Percentiles rank a stretch among this genome's conserved stretches.
Evolutionary conservation across 2,888 invertebrate genomes (phyloP).

Genomic region (Anarsia innoxiella): DNA sequence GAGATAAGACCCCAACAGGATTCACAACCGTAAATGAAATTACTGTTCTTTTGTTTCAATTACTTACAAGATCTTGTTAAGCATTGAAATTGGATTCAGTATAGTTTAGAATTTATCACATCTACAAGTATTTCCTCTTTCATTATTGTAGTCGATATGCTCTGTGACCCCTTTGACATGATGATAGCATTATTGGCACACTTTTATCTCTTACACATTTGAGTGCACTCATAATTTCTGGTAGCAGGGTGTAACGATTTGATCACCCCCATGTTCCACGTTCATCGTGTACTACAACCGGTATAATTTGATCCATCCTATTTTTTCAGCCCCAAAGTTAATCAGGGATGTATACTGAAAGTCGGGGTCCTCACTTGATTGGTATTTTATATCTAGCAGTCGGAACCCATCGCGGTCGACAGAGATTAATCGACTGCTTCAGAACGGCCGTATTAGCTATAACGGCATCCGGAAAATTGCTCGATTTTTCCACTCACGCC

Average conservation of each 20-base stretch:
- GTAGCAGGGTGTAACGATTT: constrained; percentile 36
- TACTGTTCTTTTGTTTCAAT: too few species aligned
- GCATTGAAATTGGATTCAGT: too few species aligned
- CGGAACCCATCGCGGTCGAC: constrained; percentile 58
- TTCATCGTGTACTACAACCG: constrained; percentile 35
- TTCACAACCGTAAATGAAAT: too few species aligned
- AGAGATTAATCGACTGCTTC: constrained; percentile 64
- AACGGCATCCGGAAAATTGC: constrained; percentile 69
- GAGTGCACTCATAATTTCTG: constrained; percentile 46
- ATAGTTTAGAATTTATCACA: too few species aligned
- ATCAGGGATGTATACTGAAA: constrained; percentile 38
- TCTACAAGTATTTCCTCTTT: too few species aligned
- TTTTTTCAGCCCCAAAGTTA: constrained; percentile 27
- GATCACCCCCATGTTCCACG: constrained; percentile 35
- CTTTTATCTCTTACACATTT: constrained; percentile 41
- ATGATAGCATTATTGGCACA: constrained; percentile 17
- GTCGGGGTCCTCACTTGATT: constrained; percentile 39
- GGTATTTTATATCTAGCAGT: constrained; percentile 51
- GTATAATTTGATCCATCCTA: constrained; percentile 27
- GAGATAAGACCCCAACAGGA: constrained; percentile 27
- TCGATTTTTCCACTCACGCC: constrained; percentile 61
- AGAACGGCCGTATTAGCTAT: constrained; percentile 63
- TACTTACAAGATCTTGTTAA: too few species aligned
- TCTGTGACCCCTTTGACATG: too few species aligned
- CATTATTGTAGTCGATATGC: too few species aligned